Evolutionary conservation across 1,140 invertebrate species (phyloP).

Genomic region (Lepidostoma basale): DNA sequence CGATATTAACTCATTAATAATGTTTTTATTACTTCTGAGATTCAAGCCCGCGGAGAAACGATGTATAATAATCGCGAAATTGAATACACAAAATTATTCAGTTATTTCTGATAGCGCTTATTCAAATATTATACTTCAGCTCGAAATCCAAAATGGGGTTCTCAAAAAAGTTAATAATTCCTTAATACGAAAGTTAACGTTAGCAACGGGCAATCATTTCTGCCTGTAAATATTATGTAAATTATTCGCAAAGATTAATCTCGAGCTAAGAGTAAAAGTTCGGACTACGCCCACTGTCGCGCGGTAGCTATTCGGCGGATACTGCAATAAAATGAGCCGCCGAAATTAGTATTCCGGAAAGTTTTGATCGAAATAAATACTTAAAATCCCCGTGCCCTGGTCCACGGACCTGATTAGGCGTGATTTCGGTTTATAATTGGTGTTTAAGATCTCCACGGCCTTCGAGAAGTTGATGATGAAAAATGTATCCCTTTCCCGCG

Average conservation of each 20-base stretch:
- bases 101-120: too few species aligned
- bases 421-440: not conserved
- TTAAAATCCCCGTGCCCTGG: not conserved
- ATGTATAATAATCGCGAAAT: too few species aligned
- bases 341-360: not conserved
- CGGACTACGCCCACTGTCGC: not conserved
- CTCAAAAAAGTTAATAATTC: too few species aligned
- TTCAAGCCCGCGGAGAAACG: too few species aligned
- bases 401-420: not conserved
- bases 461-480: not conserved
- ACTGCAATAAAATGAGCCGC: not conserved
- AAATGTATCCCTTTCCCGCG: not conserved
- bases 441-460: not conserved
- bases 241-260: conserved; percentile 9
- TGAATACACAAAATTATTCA: too few species aligned
- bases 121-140: too few species aligned
- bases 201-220: too few species aligned
- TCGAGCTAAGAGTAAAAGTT: conserved; percentile 6
- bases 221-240: not conserved
- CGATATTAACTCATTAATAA: too few species aligned
- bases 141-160: too few species aligned
- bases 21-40: too few species aligned
- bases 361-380: conserved; percentile 3
- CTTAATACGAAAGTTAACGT: too few species aligned
- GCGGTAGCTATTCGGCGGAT: not conserved